phyloP scores from a whole-genome alignment of 2,888 invertebrate species.

The Chrysolina americana region DNA sequence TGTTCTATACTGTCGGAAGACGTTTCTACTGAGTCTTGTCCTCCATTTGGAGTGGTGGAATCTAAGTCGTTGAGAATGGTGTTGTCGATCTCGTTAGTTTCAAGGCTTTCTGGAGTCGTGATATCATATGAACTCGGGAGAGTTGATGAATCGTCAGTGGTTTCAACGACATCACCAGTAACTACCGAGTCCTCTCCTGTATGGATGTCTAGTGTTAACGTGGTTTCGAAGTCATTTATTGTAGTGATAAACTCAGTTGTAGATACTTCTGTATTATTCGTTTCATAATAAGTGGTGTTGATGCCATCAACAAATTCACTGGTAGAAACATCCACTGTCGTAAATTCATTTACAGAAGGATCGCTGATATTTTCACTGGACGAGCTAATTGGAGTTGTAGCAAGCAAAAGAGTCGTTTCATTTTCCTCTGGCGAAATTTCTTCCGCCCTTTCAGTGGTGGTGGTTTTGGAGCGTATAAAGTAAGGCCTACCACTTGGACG shows the following conservation, averaged over 20 bases:
- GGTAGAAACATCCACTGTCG: not conserved
- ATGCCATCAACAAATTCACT: conserved; percentile 2
- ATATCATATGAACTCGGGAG: conserved; percentile 6
- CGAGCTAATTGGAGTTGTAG: not conserved
- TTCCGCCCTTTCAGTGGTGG: not conserved
- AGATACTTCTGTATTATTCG: conserved; percentile 9
- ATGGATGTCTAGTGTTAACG: conserved; percentile 10
- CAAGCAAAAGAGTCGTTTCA: not conserved
- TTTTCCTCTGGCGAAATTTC: not conserved
- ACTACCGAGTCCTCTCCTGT: not conserved
- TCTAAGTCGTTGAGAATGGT: not conserved
- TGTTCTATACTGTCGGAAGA: not conserved
- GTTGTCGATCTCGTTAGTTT: not conserved
- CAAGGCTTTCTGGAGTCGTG: conserved; percentile 1
- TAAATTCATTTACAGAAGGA: not conserved
- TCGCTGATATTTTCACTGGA: not conserved
- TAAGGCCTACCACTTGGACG: not conserved
- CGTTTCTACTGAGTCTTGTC: not conserved
- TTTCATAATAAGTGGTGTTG: conserved; percentile 26
- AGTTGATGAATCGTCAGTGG: conserved; percentile 1
- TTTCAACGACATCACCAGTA: not conserved
- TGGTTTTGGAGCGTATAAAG: not conserved
- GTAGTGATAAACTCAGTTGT: conserved; percentile 33
- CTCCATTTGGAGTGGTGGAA: conserved; percentile 5
- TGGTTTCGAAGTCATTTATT: conserved; percentile 14